Conservation (phyloP, 1,140 invertebrate genomes). For the Cheumatopsyche charites region DNA sequence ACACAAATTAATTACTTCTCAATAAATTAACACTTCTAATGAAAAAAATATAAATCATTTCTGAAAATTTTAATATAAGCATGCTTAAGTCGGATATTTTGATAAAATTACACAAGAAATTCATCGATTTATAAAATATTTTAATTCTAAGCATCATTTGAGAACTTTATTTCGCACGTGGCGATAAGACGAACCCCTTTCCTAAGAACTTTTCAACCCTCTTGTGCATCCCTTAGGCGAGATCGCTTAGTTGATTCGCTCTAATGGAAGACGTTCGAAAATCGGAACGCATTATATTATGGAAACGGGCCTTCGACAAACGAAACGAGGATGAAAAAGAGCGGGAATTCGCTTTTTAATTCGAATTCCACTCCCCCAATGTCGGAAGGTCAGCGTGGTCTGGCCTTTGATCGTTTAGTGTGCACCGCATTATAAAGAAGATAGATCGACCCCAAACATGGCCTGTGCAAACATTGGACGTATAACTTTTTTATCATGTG, state of each 20-base stretch:
- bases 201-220: not conserved
- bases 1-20: too few relatives aligned
- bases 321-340: too few relatives aligned
- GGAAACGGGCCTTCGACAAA: too few relatives aligned
- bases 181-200: constrained; percentile 28
- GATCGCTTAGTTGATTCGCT: constrained; percentile 47
- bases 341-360: constrained; percentile 34
- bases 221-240: constrained; percentile 38
- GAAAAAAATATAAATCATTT: too few relatives aligned
- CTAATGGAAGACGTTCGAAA: constrained; percentile 27
- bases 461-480: constrained; percentile 11
- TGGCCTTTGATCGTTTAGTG: constrained; percentile 47
- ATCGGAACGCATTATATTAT: not conserved
- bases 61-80: too few relatives aligned
- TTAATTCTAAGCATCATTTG: too few relatives aligned
- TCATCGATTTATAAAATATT: too few relatives aligned
- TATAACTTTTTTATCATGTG: too few relatives aligned
- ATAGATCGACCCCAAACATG: constrained; percentile 16
- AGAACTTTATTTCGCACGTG: constrained; percentile 5
- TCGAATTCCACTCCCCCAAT: constrained; percentile 41
- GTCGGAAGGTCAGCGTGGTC: constrained; percentile 33
- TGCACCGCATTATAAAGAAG: constrained; percentile 11
- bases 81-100: too few relatives aligned
- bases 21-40: too few relatives aligned
- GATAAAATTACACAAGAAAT: too few relatives aligned